Evolutionary conservation across 2,888 invertebrate genomes (phyloP).

Genomic region (Torymus auratus): DNA sequence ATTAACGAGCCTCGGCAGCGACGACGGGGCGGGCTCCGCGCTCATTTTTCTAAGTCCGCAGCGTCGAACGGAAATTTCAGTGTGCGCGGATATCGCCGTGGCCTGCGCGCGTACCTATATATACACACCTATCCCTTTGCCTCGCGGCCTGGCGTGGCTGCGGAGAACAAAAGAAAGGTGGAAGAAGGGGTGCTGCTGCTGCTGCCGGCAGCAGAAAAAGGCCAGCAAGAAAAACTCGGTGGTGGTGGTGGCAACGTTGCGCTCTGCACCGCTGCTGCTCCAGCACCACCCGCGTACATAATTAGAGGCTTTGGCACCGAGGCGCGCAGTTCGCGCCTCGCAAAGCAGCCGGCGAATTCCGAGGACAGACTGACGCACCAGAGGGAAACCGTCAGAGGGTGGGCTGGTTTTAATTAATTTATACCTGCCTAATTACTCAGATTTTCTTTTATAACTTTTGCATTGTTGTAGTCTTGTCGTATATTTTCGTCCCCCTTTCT

Average conservation of each 20-base stretch:
- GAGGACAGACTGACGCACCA: slow-evolving; percentile 20
- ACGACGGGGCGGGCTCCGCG: too few relatives aligned
- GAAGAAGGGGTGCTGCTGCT: neutral
- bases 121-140: too few relatives aligned
- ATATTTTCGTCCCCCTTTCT: neutral
- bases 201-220: neutral
- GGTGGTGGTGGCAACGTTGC: too few relatives aligned
- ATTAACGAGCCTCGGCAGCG: too few relatives aligned
- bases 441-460: slow-evolving; percentile 25
- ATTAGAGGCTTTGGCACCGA: slow-evolving; percentile 10
- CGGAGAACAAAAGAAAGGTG: too few relatives aligned
- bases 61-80: too few relatives aligned
- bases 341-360: neutral
- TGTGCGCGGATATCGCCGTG: too few relatives aligned
- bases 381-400: neutral
- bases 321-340: slow-evolving; percentile 25
- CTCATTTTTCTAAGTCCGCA: too few relatives aligned
- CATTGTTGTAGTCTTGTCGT: neutral
- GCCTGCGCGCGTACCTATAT: too few relatives aligned
- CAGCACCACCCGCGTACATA: slow-evolving; percentile 19
- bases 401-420: slow-evolving; percentile 28
- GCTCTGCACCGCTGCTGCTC: neutral
- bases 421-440: slow-evolving; percentile 32
- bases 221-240: neutral
- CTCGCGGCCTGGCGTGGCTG: too few relatives aligned